Base-by-base conservation (phyloP, 2,113 vertebrate species). In the Catharus fuscescens region DNA sequence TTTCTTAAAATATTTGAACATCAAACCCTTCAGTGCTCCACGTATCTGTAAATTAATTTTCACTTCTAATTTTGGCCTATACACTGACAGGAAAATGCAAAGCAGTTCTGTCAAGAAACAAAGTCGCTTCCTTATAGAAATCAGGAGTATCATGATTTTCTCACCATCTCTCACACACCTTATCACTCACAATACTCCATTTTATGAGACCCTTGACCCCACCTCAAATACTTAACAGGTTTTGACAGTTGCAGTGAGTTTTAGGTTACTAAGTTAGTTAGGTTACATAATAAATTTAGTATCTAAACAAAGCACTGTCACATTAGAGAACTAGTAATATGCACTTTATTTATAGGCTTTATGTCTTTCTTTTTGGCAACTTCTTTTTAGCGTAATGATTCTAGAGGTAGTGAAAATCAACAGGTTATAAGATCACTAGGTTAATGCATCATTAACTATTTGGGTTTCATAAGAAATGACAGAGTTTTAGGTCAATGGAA, bases 1-100 rank as follows among this genome's bases (percentile, higher is more conserved):
- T 34, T 86, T 61, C 77, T 74, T 78, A 66, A 73, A 84, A 81
- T 67, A 91, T 12, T 45, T 66, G 69, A 80, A 70, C 50, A 81
- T 66, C 47, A 92, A 87, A 64, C 5, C 20, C 72, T 95, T 66
- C 8, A 4, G 71, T 69, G 32, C 8, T 94, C 29, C 10, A 5
- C 7, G 2, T 84, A 74, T 80, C 59, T 78, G 48, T 70, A 80
- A 89, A 82, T 81, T 90, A 78, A 86, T 92, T 89, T 95, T 81
- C 77, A 84, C 50, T 92, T 89, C 69, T 90, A 81, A 81, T 89
- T 96, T 88, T 83, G 72, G 25, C 72, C 34, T 11, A 12, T 42
- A 64, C 32, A 36, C 40, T 81, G 71, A 54, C 14, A 74, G 72
- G 17, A 91, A 89, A 90, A 94, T 34, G 29, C 14, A 93, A 85